Evolutionary conservation across 2,888 invertebrate species (phyloP), one percentile per base, ranked within the genome.

Genomic region (Ametastegia equiseti): DNA sequence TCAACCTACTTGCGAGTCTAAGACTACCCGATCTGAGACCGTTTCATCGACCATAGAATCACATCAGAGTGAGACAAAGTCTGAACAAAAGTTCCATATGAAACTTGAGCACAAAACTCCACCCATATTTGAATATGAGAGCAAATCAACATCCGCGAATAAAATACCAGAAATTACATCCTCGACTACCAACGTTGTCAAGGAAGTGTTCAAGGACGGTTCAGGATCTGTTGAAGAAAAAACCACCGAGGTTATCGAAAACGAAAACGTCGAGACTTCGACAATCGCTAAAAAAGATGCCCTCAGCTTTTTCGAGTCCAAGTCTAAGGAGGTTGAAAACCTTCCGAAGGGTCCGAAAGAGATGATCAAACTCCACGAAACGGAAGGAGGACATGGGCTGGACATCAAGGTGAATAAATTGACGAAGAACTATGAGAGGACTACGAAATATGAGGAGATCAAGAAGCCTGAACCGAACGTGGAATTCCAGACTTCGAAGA

Each of bases 281-380:
- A 94, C 94, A 7, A 94, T 95, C 83, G 93, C 94, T 6, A 95
- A 94, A 85, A 93, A 94, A 84, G 94, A 94, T 80, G 95, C 95
- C 1, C 92, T 95, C 69, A 94, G 94, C 86, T 95, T 94, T 88
- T 95, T 95, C 86, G 94, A 95, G 82, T 94, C 93, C 19, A 94
- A 95, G 89, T 94, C 95, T 60, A 93, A 93, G 85, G 93, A 93
- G 83, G 89, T 88, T 47, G 93, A 93, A 54, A 88, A 90, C 15
- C 84, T 86, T 9, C 87, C 91, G 0, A 90, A 87, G 39, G 88
- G 89, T n/a, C 92, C 89, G 63, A 92, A 91, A 83, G 91, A 90
- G 47, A 92, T 93, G 89, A 91, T 89, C 78, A 92, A 89, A 83
- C 83, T 89, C 75, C 89, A 88, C 0, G 86, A 89, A 27, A 88